These are phyloP conservation scores for Aeoliscus strigatus DNA, from an alignment of 2,797 vertebrate species.

Conservation along the genomic window DNA sequence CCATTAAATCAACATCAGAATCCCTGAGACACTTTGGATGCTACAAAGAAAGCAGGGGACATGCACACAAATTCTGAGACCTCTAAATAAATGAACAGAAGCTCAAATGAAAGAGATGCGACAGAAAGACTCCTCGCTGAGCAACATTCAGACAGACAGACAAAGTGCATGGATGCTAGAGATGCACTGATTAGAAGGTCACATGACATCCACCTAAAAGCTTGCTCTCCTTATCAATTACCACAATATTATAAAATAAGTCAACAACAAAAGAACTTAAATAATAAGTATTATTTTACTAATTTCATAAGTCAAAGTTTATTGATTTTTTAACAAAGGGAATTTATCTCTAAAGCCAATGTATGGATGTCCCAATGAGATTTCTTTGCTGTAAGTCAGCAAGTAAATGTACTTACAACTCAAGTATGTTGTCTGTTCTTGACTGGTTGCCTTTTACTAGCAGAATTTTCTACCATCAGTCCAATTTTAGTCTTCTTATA, in stretches of 20 bases:
- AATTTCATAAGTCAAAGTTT: no score
- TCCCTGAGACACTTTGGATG: constrained; percentile 34
- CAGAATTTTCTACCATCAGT: no score
- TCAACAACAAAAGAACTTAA: no score
- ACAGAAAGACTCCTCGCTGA: constrained; percentile 16
- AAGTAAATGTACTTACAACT: no score
- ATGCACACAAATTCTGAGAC: constrained; percentile 24
- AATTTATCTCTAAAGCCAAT: no score
- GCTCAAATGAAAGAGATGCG: constrained; percentile 29
- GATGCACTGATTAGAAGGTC: constrained; percentile 45
- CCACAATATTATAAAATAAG: no score
- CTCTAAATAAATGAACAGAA: constrained; percentile 24
- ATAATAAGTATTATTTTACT: no score
- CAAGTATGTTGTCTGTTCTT: no score
- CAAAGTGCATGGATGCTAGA: constrained; percentile 5
- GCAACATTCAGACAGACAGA: constrained; percentile 17
- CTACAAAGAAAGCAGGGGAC: constrained; percentile 32
- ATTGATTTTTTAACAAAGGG: no score
- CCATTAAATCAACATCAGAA: constrained; percentile 56
- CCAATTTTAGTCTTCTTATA: no score
- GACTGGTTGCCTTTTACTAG: neutral
- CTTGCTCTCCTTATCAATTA: constrained; percentile 24
- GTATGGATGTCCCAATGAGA: no score
- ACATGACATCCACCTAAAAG: constrained; percentile 36
- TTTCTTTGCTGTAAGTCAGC: no score